phyloP scores from a whole-genome alignment of 2,888 invertebrate species.

The Campoplex nolae region DNA sequence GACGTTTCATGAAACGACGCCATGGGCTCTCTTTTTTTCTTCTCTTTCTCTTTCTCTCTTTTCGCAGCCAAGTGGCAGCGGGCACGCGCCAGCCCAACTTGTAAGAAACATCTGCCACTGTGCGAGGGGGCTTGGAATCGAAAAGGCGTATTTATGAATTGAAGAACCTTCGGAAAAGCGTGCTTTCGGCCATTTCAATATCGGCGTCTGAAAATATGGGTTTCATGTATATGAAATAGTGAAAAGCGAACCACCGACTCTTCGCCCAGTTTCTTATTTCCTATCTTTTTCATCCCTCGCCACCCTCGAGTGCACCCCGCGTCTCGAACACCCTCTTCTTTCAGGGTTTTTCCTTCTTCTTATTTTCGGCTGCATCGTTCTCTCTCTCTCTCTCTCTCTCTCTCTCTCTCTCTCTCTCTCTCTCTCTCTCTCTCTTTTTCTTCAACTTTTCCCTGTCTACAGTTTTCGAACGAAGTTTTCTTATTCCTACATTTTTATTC shows the following conservation, averaged over 20 bases:
- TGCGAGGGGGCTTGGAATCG: too few species aligned
- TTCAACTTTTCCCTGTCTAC: slow-evolving; percentile 56
- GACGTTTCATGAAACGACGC: slow-evolving; percentile 36
- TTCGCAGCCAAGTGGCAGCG: slow-evolving; percentile 84
- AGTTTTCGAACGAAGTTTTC: not conserved
- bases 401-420: slow-evolving; percentile 41
- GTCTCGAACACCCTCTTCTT: slow-evolving; percentile 66
- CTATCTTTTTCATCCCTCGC: slow-evolving; percentile 74
- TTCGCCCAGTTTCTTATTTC: slow-evolving; percentile 76
- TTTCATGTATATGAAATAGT: slow-evolving; percentile 17
- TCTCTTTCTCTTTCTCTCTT: slow-evolving; percentile 72
- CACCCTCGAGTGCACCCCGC: slow-evolving; percentile 67
- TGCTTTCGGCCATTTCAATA: not conserved
- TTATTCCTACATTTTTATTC: slow-evolving; percentile 8
- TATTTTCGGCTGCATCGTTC: slow-evolving; percentile 41
- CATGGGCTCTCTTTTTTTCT: slow-evolving; percentile 68
- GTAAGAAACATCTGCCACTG: slow-evolving; percentile 82
- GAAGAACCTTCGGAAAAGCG: not conserved
- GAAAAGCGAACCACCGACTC: slow-evolving; percentile 74
- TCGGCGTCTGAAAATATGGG: not conserved
- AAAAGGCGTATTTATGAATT: not conserved
- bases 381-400: slow-evolving; percentile 37
- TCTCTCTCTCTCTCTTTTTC: slow-evolving; percentile 38
- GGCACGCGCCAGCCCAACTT: slow-evolving; percentile 83
- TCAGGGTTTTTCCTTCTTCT: slow-evolving; percentile 55